These are phyloP conservation scores for Psilanteris sp. DNA, from an alignment of 1,140 invertebrate species.

Conservation along the genomic window DNA sequence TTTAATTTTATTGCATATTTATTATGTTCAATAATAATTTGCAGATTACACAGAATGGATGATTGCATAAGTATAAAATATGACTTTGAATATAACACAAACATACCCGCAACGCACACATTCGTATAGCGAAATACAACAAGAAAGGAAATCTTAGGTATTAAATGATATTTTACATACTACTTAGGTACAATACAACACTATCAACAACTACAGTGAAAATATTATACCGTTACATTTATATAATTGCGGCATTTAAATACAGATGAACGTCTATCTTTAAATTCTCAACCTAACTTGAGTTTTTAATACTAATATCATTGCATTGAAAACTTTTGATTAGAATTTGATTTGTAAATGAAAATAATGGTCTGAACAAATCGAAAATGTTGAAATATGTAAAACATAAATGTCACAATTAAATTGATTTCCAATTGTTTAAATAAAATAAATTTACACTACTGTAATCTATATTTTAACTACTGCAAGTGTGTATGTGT, in stretches of 20 bases:
- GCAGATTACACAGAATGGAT: conserved; percentile 39
- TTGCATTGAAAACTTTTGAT: neutral
- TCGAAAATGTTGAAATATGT: neutral
- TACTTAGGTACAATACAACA: conserved; percentile 8
- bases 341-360: too few relatives aligned
- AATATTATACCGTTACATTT: conserved; percentile 2
- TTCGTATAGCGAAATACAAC: conserved; percentile 22
- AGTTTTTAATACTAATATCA: conserved; percentile 22
- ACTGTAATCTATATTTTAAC: conserved; percentile 17
- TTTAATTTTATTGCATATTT: conserved; percentile 30
- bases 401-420: neutral
- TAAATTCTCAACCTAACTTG: neutral
- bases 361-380: too few relatives aligned
- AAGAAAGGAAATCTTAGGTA: conserved; percentile 15
- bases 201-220: conserved; percentile 5
- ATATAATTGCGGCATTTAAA: conserved; percentile 1
- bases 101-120: conserved; percentile 34
- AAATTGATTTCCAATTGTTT: neutral
- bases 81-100: conserved; percentile 42
- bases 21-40: conserved; percentile 36
- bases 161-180: conserved; percentile 35
- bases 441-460: conserved; percentile 15
- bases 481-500: conserved; percentile 7
- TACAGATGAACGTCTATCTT: neutral
- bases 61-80: conserved; percentile 52